Percentiles rank a stretch among this genome's conserved stretches.
These are phyloP conservation scores for Falcaria lacertinaria DNA, from an alignment of 2,888 invertebrate species.

Conservation along the genomic window DNA sequence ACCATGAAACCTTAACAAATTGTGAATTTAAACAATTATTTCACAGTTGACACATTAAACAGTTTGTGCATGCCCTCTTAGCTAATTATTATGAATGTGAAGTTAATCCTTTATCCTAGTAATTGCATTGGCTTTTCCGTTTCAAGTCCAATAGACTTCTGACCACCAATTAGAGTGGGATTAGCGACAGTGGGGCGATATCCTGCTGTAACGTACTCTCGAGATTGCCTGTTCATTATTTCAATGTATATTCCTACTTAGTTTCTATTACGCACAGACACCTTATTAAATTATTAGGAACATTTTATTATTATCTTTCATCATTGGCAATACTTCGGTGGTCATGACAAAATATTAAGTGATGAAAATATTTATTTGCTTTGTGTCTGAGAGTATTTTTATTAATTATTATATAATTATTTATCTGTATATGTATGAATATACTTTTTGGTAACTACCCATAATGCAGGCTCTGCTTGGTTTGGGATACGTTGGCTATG, in stretches of 20 bases:
- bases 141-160: conserved; percentile 75
- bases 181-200: conserved; percentile 52
- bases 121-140: conserved; percentile 66
- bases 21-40: not conserved
- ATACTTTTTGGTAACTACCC: no score
- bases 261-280: conserved; percentile 2
- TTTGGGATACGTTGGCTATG: no score
- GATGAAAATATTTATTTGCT: no score
- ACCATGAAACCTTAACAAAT: no score
- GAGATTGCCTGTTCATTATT: conserved; percentile 58
- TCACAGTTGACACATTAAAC: not conserved
- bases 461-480: no score
- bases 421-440: no score
- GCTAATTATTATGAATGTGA: conserved; percentile 26
- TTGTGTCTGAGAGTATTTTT: no score
- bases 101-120: conserved; percentile 51
- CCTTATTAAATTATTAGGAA: no score
- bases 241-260: conserved; percentile 23
- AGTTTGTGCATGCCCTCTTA: not conserved
- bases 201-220: conserved; percentile 43
- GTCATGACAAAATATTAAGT: no score
- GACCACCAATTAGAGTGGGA: conserved; percentile 71
- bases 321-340: no score
- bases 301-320: no score
- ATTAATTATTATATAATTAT: no score